These are phyloP conservation scores for Drosophila melanosoma DNA, from an alignment of 2,888 invertebrate genomes.

Conservation along the genomic window DNA sequence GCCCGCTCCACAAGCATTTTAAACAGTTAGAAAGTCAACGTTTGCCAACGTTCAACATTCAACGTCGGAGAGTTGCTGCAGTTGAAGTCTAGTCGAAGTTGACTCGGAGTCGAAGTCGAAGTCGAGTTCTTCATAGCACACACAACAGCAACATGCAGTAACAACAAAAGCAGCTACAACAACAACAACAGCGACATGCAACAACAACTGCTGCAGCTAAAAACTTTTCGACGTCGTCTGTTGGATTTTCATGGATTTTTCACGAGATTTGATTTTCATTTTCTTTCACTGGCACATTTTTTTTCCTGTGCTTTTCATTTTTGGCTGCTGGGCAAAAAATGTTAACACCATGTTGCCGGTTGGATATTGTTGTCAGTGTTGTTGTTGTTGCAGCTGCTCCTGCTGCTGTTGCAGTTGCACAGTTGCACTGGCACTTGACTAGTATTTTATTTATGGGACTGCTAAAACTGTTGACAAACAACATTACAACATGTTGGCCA, in stretches of 20 bases:
- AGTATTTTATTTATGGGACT: conserved; percentile 76
- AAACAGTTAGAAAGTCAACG: conserved; percentile 77
- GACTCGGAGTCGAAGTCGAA: conserved; percentile 23
- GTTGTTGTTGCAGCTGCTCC: conserved; percentile 37
- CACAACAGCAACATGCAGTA: conserved; percentile 17
- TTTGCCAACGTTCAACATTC: conserved; percentile 25
- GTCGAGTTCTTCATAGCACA: conserved; percentile 73
- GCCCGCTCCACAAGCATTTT: conserved; percentile 67
- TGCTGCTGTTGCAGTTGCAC: conserved; percentile 39
- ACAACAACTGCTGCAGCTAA: conserved; percentile 35
- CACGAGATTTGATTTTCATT: conserved; percentile 59
- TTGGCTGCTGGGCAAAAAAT: conserved; percentile 68
- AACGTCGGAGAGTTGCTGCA: background rate
- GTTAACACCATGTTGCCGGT: conserved; percentile 75
- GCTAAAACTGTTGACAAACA: conserved; percentile 80
- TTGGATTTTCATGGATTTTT: conserved; percentile 78
- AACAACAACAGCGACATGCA: conserved; percentile 8
- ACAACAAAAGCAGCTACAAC: conserved; percentile 11
- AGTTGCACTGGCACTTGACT: conserved; percentile 75
- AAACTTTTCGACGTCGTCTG: conserved; percentile 65
- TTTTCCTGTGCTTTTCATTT: conserved; percentile 41
- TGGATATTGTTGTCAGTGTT: conserved; percentile 37
- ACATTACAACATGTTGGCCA: conserved; percentile 78
- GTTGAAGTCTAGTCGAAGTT: conserved; percentile 15
- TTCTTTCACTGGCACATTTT: conserved; percentile 18